These are phyloP conservation scores for Platyura marginata DNA, from an alignment of 1,140 invertebrate genomes.

Conservation along the genomic window DNA sequence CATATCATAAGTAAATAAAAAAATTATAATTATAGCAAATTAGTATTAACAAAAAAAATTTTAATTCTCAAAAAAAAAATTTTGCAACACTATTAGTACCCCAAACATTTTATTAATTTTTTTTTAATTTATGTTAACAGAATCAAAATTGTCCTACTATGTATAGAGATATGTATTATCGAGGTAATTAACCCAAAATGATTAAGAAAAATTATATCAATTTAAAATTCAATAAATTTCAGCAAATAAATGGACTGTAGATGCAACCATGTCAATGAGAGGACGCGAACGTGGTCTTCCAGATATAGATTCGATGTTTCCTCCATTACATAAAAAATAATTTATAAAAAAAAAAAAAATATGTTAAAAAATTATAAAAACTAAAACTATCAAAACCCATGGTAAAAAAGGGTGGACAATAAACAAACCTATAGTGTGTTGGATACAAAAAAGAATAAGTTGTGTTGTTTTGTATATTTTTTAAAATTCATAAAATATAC, in stretches of 20 bases:
- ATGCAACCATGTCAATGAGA: not conserved
- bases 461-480: not conserved
- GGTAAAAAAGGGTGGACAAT: not conserved
- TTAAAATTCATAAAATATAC: not conserved
- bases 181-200: too few relatives aligned
- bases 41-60: too few relatives aligned
- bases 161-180: conserved; percentile 50
- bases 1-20: not conserved
- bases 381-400: not conserved
- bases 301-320: not conserved
- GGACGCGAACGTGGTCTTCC: not conserved
- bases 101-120: too few relatives aligned
- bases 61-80: too few relatives aligned
- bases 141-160: conserved; percentile 45
- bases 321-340: conserved; percentile 1
- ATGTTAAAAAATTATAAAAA: not conserved
- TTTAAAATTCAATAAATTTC: not conserved
- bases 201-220: not conserved
- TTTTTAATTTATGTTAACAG: conserved; percentile 25
- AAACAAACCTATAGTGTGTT: too few relatives aligned
- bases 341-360: not conserved
- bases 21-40: too few relatives aligned
- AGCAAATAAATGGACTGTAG: conserved; percentile 1
- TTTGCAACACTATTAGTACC: too few relatives aligned
- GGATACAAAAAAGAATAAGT: too few relatives aligned